A percentile compares a stretch with the other conserved stretches of the same genome.
Conservation (phyloP, 2,888 invertebrate genomes). For the Linnaemya vulpina region DNA sequence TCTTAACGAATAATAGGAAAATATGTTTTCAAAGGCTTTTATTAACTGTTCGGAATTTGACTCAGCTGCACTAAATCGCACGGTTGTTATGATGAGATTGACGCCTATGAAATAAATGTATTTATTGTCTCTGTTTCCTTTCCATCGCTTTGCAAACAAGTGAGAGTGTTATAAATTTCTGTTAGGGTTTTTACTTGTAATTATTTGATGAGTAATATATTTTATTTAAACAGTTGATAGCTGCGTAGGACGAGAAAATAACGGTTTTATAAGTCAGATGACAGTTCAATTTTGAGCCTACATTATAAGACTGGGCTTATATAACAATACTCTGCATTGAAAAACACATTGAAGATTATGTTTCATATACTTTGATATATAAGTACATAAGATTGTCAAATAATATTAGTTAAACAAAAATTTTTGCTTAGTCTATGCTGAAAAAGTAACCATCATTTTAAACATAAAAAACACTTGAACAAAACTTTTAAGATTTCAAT, state of each 20-base stretch:
- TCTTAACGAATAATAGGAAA: not conserved
- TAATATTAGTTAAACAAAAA: not conserved
- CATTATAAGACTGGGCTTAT: no score
- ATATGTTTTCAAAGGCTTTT: not conserved
- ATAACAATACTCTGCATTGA: no score
- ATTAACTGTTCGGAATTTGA: conserved; percentile 62
- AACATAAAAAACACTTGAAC: not conserved
- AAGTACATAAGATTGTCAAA: no score
- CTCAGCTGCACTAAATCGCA: conserved; percentile 40
- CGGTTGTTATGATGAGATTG: conserved; percentile 12
- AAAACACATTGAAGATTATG: no score
- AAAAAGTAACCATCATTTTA: not conserved
- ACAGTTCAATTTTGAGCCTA: conserved; percentile 4
- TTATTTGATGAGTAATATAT: conserved; percentile 40
- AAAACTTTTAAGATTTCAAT: conserved; percentile 46
- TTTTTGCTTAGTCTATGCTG: not conserved
- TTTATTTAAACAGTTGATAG: conserved; percentile 27
- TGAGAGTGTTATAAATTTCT: conserved; percentile 1
- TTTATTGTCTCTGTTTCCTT: not conserved
- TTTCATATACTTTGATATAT: no score
- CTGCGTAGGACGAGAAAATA: not conserved
- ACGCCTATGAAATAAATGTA: conserved; percentile 53
- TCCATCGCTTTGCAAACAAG: conserved; percentile 13
- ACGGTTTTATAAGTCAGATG: conserved; percentile 6
- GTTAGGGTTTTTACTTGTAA: not conserved